Conservation (phyloP, 2,113 vertebrate genomes). For the Pagrus major region DNA sequence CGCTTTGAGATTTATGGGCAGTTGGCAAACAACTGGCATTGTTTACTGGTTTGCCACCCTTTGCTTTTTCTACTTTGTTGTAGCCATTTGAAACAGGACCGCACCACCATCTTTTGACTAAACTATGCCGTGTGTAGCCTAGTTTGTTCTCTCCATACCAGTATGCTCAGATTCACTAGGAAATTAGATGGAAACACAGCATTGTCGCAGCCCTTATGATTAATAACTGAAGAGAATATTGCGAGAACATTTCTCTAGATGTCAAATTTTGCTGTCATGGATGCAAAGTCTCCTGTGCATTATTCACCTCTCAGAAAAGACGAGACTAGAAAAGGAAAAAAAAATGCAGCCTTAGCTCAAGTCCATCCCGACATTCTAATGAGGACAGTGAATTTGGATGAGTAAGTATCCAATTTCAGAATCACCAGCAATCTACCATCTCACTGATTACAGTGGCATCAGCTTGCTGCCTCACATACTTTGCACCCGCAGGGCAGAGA, state of each 20-base stretch:
- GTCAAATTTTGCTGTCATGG: constrained; percentile 4
- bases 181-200: too few relatives aligned
- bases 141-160: too few relatives aligned
- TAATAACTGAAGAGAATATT: neutral
- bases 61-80: too few relatives aligned
- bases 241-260: neutral
- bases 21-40: too few relatives aligned
- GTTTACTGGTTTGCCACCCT: too few relatives aligned
- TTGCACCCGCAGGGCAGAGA: constrained; percentile 68
- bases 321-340: constrained; percentile 17
- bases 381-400: constrained; percentile 74
- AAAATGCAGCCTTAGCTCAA: constrained; percentile 30
- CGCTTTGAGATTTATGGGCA: too few relatives aligned
- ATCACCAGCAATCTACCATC: constrained; percentile 68
- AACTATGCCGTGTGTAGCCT: too few relatives aligned
- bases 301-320: constrained; percentile 52
- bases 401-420: constrained; percentile 78
- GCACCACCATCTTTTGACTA: too few relatives aligned
- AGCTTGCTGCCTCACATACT: constrained; percentile 70
- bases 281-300: constrained; percentile 23
- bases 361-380: constrained; percentile 71
- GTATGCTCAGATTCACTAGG: too few relatives aligned
- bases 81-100: too few relatives aligned
- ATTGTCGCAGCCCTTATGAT: neutral
- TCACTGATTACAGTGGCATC: constrained; percentile 65